Evolutionary conservation across 1,140 invertebrate genomes (phyloP), one percentile per base, ranked within the genome.

Genomic region (Drosophila subpulchrella): DNA sequence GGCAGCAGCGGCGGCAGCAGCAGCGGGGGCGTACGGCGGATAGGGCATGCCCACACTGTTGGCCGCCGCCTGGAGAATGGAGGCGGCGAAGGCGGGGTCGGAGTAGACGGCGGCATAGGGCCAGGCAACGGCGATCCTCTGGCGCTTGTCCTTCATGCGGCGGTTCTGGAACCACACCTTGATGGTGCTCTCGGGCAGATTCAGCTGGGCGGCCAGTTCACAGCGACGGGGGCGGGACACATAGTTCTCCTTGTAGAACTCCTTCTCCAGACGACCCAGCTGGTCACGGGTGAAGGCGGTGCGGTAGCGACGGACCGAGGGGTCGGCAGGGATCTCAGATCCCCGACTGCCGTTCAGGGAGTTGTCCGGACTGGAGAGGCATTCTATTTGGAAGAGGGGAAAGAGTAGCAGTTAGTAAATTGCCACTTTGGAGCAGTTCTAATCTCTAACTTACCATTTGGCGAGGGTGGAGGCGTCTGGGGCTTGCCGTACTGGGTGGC

Each of bases 141-240:
- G 98, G 0, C 98, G 94, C 84, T 99, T 99, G 93, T 99, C 98
- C 91, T 99, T 99, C 98, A 99, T 99, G n/a, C 98, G 94, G 12
- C 98, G 95, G 88, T 99, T 99, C 95, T 99, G 98, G 91, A 99
- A 99, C 98, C 98, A 99, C 4, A 99, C 98, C 96, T 99, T 99
- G 65, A 99, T 99, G 0, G 99, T 99, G 11, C 97, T 97, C 93
- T 99, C 99, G 0, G 98, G 98, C 0, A 99, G 93, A 75, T 97
- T 96, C 13, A 99, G 94, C 78, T 98, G 96, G 3, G 97, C 95
- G 0, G 99, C 98, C n/a, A 99, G 92, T 92, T 99, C 98, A 91
- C 98, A 98, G 66, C 99, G 93, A 66, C 97, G 94, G 0, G 98
- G 98, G 50, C 98, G 93, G 1, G 97, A 99, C 0, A 99, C 98